Percentiles rank a stretch among this genome's conserved stretches.
Conservation (phyloP, 30 jellyfish, hydroid and myxozoan genomes). For the Sanderia malayensis region DNA sequence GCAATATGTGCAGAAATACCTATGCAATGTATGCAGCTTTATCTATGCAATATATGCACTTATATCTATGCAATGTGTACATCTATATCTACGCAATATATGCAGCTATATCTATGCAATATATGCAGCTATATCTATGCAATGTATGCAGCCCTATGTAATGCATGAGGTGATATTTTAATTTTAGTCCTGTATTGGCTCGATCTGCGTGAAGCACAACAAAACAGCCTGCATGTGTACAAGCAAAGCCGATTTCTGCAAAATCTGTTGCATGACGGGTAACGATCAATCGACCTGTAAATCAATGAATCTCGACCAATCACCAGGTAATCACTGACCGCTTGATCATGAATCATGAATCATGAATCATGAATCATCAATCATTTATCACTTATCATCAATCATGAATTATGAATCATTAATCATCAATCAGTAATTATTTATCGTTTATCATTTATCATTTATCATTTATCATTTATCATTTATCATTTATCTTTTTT, state of each 20-base stretch:
- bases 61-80: background rate
- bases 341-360: too few species aligned
- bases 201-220: constrained; percentile 61
- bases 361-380: too few species aligned
- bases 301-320: constrained; percentile 30
- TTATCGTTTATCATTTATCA: too few species aligned
- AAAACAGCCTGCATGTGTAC: constrained; percentile 77
- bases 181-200: constrained; percentile 80
- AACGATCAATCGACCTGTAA: constrained; percentile 58
- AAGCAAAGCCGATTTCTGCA: constrained; percentile 40
- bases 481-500: too few species aligned
- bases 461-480: too few species aligned
- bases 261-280: constrained; percentile 63
- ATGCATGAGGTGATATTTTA: background rate
- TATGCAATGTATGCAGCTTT: background rate
- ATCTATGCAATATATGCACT: too few species aligned
- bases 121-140: background rate
- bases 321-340: constrained; percentile 48
- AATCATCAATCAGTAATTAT: too few species aligned
- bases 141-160: too few species aligned
- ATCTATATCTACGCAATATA: background rate
- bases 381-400: too few species aligned
- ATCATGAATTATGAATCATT: too few species aligned
- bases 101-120: background rate
- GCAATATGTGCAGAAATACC: background rate